A percentile compares a stretch with the other conserved stretches of the same genome.
phyloP scores from a whole-genome alignment of 2,888 invertebrate species.

The Macrosiphum euphorbiae region DNA sequence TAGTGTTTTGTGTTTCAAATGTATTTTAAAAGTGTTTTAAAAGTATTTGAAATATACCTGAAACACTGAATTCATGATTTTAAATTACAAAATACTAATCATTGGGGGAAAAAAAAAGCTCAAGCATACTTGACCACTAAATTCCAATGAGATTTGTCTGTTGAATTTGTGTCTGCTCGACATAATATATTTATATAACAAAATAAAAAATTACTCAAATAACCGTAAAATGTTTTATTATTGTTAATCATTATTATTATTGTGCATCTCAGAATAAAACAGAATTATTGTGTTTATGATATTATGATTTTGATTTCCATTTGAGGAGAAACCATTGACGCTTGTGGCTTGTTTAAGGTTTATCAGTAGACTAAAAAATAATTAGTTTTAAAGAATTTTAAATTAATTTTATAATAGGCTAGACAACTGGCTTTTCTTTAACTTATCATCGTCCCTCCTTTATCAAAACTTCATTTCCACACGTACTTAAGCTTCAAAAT shows the following conservation, averaged over 20 bases:
- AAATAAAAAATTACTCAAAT: neutral
- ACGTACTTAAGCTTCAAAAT: neutral
- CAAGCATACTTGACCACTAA: neutral
- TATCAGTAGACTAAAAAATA: neutral
- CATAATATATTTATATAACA: neutral
- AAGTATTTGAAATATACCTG: neutral
- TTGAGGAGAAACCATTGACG: neutral
- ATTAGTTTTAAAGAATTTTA: neutral
- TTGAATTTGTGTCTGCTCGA: neutral
- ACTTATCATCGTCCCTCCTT: neutral
- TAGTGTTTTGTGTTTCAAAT: neutral
- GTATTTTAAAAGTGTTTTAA: too few relatives aligned
- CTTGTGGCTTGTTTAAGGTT: neutral
- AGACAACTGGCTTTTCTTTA: neutral
- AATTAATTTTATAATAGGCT: neutral
- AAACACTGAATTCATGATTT: neutral
- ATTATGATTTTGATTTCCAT: neutral
- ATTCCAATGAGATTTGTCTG: neutral
- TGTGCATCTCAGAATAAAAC: neutral
- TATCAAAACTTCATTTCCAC: neutral
- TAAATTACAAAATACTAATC: neutral
- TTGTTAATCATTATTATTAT: neutral
- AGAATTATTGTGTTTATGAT: neutral
- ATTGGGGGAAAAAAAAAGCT: neutral
- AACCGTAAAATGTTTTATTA: neutral